Base-by-base conservation (phyloP, 2,888 invertebrate species). In the Calliphora vomitoria region DNA sequence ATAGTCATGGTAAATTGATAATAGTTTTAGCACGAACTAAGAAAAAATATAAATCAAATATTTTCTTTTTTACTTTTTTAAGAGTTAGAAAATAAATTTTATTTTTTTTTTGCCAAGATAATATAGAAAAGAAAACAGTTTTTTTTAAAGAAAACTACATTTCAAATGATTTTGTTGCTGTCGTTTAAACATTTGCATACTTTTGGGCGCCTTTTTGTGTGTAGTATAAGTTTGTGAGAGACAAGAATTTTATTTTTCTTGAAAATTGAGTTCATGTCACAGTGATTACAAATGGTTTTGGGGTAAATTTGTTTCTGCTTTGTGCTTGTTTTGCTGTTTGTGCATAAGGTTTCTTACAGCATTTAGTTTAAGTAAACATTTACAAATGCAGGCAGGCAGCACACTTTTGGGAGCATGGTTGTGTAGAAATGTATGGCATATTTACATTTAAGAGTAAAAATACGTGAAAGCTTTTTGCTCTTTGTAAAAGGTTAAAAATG, bases 181-280 rank as follows among this genome's bases (percentile, higher is more conserved):
- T 50, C 38, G 4, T 47, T 20, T 53, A 71, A 76, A 71, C 53
- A 85, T 85, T 81, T 85, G 85, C 85, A 81, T 85, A 71, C 76
- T 81, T 71, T 69, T 64, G 64, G 85, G 85, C 75, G 75, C 76
- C 80, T 69, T 72, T 78, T 60, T 55, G 10, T 78, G 0, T 41
- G 41, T 0, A 41, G 41, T 41, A 41, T 2, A 41, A 2, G 5
- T 4, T 35, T 35, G 25, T 25, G 25, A 1, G 25, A 1, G 25
- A 25, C 25, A 25, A 44, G 11, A 44, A 44, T 18, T 1, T 25
- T 55, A 41, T n/a, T 44, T 18, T 38, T 82, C 6, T 78, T 60
- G 8, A 76, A 76, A 64, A 79, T 71, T 38, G 64, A 66, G 78
- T 81, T 85, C 47, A 81, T 64, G 75, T 71, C 69, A 76, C 71